Evolutionary conservation across 2,888 invertebrate species (phyloP).

Genomic region (Himalopsyche anomala): DNA sequence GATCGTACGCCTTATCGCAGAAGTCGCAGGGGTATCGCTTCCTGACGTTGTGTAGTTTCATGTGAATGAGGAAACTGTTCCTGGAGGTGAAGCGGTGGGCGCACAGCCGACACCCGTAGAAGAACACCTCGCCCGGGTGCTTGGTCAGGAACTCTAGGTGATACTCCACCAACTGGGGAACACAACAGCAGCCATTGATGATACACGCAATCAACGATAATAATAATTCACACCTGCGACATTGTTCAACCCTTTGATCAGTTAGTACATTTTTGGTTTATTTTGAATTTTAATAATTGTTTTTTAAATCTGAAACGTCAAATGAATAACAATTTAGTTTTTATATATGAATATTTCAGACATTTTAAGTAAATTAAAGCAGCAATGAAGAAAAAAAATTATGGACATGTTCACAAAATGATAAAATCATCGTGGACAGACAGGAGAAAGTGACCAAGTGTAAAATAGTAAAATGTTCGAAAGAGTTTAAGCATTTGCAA

Average conservation of each 20-base stretch:
- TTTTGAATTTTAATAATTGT: no score
- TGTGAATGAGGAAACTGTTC: constrained; percentile 64
- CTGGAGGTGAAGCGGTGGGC: constrained; percentile 64
- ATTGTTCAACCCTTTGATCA: neutral
- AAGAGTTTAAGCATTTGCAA: no score
- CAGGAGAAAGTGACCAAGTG: no score
- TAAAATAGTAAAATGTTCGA: no score
- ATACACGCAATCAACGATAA: neutral
- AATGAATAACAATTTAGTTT: no score
- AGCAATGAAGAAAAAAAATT: neutral
- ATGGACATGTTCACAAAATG: neutral
- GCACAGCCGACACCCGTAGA: constrained; percentile 65
- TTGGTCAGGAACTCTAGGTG: constrained; percentile 65
- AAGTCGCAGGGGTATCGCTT: constrained; percentile 64
- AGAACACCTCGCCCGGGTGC: constrained; percentile 65
- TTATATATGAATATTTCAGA: no score
- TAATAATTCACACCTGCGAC: neutral
- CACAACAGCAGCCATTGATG: neutral
- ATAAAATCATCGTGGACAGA: no score
- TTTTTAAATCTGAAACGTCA: no score
- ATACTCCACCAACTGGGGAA: constrained; percentile 64
- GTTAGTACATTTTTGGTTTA: no score
- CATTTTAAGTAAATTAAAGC: neutral
- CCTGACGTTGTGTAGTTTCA: constrained; percentile 65
- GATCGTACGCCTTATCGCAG: constrained; percentile 65